These are phyloP conservation scores for Neosalanx taihuensis DNA, from an alignment of 2,797 vertebrate species.

Conservation along the genomic window DNA sequence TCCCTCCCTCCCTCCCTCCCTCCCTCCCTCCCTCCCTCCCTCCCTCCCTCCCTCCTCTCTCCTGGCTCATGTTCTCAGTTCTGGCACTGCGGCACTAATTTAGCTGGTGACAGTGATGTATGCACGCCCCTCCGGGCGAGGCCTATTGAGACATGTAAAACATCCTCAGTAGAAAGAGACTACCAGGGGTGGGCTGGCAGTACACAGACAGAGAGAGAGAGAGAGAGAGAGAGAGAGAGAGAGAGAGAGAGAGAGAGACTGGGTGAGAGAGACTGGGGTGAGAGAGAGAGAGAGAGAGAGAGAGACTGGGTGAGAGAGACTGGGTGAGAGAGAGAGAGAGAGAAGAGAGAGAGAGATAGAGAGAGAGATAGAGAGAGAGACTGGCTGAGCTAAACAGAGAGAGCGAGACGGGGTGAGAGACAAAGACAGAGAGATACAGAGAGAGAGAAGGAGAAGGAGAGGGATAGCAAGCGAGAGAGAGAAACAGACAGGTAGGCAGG, in stretches of 20 bases:
- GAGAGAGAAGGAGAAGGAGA: no score
- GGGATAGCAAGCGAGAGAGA: neutral
- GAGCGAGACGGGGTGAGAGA: constrained; percentile 5
- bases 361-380: constrained; percentile 36
- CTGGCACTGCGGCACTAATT: constrained; percentile 18
- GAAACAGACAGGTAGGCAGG: neutral
- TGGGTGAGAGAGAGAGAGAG: no score
- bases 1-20: neutral
- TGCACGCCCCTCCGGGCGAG: constrained; percentile 14
- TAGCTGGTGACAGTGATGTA: constrained; percentile 16
- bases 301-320: no score
- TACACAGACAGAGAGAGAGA: constrained; percentile 30
- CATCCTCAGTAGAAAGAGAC: constrained; percentile 34
- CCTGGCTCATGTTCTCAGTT: constrained; percentile 13
- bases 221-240: neutral
- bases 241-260: no score
- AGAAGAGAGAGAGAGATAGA: neutral
- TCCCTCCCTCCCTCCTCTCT: neutral
- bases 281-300: no score
- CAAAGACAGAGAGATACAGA: no score
- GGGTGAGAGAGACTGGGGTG: no score
- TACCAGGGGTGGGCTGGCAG: constrained; percentile 20
- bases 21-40: neutral
- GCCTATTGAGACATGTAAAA: constrained; percentile 22
- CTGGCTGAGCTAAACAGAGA: constrained; percentile 46